phyloP scores from a whole-genome alignment of 1,140 invertebrate species.

The Euura saliciscinereae region DNA sequence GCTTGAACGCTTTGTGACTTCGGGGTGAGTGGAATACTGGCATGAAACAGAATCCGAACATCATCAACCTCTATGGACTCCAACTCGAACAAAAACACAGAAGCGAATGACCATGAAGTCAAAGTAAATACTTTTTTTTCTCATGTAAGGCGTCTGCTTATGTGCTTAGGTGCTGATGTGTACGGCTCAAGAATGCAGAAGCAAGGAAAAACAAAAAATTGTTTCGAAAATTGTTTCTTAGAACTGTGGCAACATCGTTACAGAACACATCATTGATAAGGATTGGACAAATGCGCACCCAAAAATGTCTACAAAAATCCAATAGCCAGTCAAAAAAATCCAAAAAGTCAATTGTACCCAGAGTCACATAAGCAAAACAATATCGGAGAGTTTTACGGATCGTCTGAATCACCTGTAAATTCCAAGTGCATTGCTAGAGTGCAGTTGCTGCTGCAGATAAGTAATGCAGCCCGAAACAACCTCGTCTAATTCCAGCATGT shows the following conservation, averaged over 20 bases:
- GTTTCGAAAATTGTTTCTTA: no score
- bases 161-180: no score
- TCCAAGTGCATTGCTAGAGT: slow-evolving; percentile 89
- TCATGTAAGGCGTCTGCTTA: no score
- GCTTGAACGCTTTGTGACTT: no score
- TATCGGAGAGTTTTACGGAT: no score
- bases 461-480: slow-evolving; percentile 87
- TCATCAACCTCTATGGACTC: no score
- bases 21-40: no score
- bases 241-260: no score
- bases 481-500: slow-evolving; percentile 89
- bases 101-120: not conserved
- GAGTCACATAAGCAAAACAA: no score
- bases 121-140: not conserved
- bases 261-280: slow-evolving; percentile 10
- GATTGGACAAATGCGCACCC: not conserved
- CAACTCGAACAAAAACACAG: slow-evolving; percentile 8
- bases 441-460: slow-evolving; percentile 87
- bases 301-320: slow-evolving; percentile 12
- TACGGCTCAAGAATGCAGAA: no score
- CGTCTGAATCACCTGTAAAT: slow-evolving; percentile 71
- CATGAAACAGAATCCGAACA: no score
- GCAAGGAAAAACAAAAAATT: no score
- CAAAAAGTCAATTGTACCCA: not conserved
- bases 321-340: slow-evolving; percentile 13